Evolutionary conservation across 2,797 vertebrate species (phyloP), one percentile per base, ranked within the genome.

Genomic region (Danio jaintianensis): DNA sequence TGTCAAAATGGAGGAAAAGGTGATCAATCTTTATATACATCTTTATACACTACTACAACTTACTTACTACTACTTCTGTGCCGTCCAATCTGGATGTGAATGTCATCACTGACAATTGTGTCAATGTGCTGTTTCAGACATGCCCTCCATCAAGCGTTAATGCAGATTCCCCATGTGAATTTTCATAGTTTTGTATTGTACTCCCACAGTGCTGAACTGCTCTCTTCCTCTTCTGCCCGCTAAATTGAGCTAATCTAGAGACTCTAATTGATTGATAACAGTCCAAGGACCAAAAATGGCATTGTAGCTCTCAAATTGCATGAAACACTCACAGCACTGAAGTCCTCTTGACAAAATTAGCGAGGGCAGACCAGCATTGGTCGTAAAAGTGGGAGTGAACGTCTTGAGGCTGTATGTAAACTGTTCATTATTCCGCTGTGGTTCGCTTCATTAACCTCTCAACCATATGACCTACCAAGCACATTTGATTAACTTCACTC

Each of bases 391-490:
- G 89, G 91, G 95, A 90, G 93, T 90, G 90, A 93, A 91, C 92
- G 93, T 95, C 95, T 93, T 90, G 92, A 93, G 94, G 95, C 93
- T 94, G 90, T 92, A 90, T 95, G 92, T 93, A 95, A 95, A 96
- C 93, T 94, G 91, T 89, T 95, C 93, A 94, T 96, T 94, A 94
- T 94, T 95, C 94, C 92, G 91, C 88, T 88, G 84, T 92, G 94
- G 92, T 92, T 93, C 90, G 92, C 90, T 94, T 96, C 94, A 96
- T 97, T 97, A 96, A 93, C 94, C 93, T 95, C 96, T 95, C 95
- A 94, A 94, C 95, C 93, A 94, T 92, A 92, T 90, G 93, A 95
- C 91, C 87, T 89, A 86, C 70, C 71, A 89, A 78, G 87, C 89
- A 93, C 82, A 0, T 86, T 93, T 93, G 92, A 93, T 95, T 93